phyloP scores from a whole-genome alignment of 2,113 vertebrate species.

The Craseonycteris thonglongyai region DNA sequence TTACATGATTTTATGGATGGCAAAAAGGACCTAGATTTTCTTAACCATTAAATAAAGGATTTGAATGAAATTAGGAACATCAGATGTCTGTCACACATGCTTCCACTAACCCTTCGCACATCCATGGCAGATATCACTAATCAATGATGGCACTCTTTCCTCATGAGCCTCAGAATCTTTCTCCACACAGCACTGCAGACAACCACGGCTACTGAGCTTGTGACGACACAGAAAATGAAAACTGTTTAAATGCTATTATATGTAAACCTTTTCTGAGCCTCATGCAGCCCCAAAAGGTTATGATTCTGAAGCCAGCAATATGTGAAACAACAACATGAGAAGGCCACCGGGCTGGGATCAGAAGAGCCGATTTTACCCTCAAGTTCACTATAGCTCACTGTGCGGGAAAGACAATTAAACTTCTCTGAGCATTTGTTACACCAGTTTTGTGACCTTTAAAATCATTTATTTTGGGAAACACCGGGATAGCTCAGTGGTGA shows the following conservation, averaged over 20 bases:
- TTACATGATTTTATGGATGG: neutral
- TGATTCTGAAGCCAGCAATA: neutral
- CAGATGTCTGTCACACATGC: neutral
- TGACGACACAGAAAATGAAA: neutral
- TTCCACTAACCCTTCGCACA: neutral
- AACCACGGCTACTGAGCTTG: neutral
- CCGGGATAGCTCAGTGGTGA: too few species aligned
- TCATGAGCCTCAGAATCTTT: neutral
- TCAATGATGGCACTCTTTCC: neutral
- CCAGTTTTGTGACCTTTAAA: conserved; percentile 3
- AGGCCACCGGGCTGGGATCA: neutral
- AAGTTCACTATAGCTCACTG: neutral
- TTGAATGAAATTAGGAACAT: neutral
- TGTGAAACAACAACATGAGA: neutral
- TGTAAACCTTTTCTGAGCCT: neutral
- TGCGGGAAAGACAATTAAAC: neutral
- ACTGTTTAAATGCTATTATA: neutral
- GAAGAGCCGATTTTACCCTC: neutral
- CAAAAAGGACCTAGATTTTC: neutral
- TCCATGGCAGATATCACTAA: neutral
- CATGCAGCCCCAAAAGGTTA: neutral
- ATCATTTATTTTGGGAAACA: neutral
- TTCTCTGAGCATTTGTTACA: neutral
- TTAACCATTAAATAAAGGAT: neutral
- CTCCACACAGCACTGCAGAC: neutral